These are phyloP conservation scores for Heliconius congener DNA, from an alignment of 1,140 invertebrate genomes.

Conservation along the genomic window DNA sequence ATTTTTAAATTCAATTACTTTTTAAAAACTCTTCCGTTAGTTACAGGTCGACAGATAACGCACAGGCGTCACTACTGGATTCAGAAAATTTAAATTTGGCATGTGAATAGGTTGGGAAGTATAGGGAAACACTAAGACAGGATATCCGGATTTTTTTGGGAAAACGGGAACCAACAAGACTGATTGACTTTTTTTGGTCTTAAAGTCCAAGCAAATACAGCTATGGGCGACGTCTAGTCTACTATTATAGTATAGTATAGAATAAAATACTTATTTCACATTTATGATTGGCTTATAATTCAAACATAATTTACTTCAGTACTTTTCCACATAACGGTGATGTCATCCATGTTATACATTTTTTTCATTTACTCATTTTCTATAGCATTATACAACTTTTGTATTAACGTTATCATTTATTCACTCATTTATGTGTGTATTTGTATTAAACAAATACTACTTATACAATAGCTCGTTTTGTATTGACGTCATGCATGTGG, in stretches of 20 bases:
- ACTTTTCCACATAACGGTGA: neutral
- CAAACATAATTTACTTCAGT: neutral
- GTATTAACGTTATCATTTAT: neutral
- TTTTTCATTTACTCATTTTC: neutral
- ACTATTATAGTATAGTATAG: neutral
- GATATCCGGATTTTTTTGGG: no score
- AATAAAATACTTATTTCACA: neutral
- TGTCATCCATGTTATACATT: neutral
- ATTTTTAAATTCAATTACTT: no score
- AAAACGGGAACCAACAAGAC: no score
- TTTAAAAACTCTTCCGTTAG: no score
- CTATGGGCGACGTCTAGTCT: neutral
- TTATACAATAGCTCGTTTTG: neutral
- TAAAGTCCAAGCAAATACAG: no score
- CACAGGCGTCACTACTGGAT: no score
- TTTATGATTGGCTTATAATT: constrained; percentile 7
- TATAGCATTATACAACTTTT: neutral
- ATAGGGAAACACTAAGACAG: no score
- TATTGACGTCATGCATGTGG: neutral
- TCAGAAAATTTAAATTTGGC: no score
- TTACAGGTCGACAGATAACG: no score
- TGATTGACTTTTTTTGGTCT: no score
- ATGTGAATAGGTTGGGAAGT: no score
- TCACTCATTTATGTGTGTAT: neutral
- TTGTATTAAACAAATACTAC: neutral